phyloP scores from a whole-genome alignment of 1,140 invertebrate species.

The Brachionus angularis region DNA sequence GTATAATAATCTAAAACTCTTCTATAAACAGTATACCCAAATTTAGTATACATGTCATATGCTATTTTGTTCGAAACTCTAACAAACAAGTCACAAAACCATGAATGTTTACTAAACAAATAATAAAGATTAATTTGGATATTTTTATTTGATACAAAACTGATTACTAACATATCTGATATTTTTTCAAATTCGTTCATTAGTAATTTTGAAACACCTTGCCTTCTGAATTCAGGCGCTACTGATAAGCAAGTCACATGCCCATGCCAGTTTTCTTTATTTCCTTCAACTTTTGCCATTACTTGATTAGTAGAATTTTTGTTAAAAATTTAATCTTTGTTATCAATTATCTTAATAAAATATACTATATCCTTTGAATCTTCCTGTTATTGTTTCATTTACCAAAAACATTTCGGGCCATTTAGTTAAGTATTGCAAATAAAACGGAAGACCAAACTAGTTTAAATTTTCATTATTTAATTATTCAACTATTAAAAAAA shows the following conservation, averaged over 20 bases:
- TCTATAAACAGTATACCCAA: slow-evolving; percentile 94
- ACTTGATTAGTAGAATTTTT: slow-evolving; percentile 68
- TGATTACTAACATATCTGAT: slow-evolving; percentile 85
- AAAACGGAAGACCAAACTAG: slow-evolving; percentile 94
- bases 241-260: slow-evolving; percentile 96
- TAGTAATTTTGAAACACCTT: slow-evolving; percentile 84
- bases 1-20: slow-evolving; percentile 95
- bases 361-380: slow-evolving; percentile 96
- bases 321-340: background rate
- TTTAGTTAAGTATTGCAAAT: slow-evolving; percentile 91
- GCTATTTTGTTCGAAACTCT: slow-evolving; percentile 93
- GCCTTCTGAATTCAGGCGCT: slow-evolving; percentile 81
- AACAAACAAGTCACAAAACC: slow-evolving; percentile 98
- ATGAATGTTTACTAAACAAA: slow-evolving; percentile 77
- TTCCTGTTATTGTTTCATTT: slow-evolving; percentile 83
- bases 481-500: slow-evolving; percentile 53
- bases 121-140: background rate
- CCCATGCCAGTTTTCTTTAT: slow-evolving; percentile 92
- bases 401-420: slow-evolving; percentile 99
- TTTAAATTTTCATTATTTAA: no score
- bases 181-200: slow-evolving; percentile 92
- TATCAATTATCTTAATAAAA: background rate
- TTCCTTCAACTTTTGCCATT: slow-evolving; percentile 97
- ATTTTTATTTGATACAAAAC: background rate
- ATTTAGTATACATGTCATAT: slow-evolving; percentile 91